Evolutionary conservation across 2,888 invertebrate species (phyloP).

Genomic region (Phalangium opilio): DNA sequence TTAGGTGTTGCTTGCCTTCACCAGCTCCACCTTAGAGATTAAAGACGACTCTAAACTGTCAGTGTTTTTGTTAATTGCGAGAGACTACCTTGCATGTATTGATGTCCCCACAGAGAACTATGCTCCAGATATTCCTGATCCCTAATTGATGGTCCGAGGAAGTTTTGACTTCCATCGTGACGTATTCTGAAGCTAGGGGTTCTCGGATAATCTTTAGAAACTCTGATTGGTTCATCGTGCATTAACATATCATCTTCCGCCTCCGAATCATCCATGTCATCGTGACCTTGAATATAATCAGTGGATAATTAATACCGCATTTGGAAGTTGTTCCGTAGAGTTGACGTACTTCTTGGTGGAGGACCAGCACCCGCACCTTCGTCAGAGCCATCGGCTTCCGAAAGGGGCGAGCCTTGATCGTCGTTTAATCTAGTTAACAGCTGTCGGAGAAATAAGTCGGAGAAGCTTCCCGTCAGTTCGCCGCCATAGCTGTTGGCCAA

Average conservation of each 20-base stretch:
- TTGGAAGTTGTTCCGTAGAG: too few relatives aligned
- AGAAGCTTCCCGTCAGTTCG: slow-evolving; percentile 29
- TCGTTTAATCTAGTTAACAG: slow-evolving; percentile 28
- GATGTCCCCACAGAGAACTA: slow-evolving; percentile 56
- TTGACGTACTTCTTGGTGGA: slow-evolving; percentile 2
- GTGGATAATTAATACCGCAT: neutral
- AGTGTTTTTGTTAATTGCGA: neutral
- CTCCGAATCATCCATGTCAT: too few relatives aligned
- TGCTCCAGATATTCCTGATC: slow-evolving; percentile 79
- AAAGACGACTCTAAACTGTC: neutral
- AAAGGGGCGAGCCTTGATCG: slow-evolving; percentile 46
- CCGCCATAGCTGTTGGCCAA: neutral
- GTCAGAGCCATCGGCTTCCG: slow-evolving; percentile 46
- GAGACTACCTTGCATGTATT: slow-evolving; percentile 29
- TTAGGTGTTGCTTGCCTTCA: slow-evolving; percentile 51
- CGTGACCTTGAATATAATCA: too few relatives aligned
- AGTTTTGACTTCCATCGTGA: neutral
- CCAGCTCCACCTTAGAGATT: slow-evolving; percentile 46
- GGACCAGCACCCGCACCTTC: slow-evolving; percentile 26
- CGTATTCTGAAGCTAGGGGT: too few relatives aligned
- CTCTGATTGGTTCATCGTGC: neutral
- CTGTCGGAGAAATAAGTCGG: slow-evolving; percentile 35
- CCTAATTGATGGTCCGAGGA: slow-evolving; percentile 36
- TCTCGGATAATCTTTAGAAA: slow-evolving; percentile 6
- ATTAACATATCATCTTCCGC: neutral